These are phyloP conservation scores for Aphelenchoides besseyi DNA, from an alignment of 1,140 invertebrate species.

Conservation along the genomic window DNA sequence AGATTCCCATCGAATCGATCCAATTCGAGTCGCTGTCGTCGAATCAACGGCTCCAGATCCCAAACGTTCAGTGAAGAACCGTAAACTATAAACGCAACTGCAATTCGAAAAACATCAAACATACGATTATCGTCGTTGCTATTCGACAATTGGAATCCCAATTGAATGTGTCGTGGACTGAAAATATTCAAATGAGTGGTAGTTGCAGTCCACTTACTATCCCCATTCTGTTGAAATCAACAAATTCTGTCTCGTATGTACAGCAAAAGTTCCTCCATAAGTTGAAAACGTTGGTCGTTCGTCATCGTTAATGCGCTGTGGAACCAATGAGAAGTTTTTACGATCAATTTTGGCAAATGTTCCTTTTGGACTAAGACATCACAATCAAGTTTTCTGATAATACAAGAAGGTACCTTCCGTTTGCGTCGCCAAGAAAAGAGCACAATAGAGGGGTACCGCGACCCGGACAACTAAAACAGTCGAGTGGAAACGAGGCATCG, in stretches of 20 bases:
- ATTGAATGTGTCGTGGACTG: neutral
- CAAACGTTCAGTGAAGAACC: conserved; percentile 44
- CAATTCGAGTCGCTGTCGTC: conserved; percentile 35
- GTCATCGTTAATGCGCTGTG: neutral
- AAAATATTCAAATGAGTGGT: neutral
- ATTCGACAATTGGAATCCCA: neutral
- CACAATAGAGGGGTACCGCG: conserved; percentile 20
- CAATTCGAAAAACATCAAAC: conserved; percentile 2
- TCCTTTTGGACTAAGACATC: neutral
- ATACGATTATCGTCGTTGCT: neutral
- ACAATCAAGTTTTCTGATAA: conserved; percentile 2
- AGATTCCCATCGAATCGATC: conserved; percentile 34
- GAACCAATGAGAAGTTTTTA: neutral
- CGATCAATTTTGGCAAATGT: conserved; percentile 13
- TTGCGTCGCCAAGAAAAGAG: conserved; percentile 31
- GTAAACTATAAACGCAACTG: conserved; percentile 16
- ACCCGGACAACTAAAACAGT: conserved; percentile 13
- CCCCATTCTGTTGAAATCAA: conserved; percentile 90
- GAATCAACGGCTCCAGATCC: conserved; percentile 31
- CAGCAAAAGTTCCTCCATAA: conserved; percentile 73
- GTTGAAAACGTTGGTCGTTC: conserved; percentile 13
- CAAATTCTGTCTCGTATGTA: conserved; percentile 81
- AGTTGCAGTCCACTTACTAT: conserved; percentile 17
- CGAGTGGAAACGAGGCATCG: conserved; percentile 17
- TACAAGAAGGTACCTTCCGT: conserved; percentile 37